Evolutionary conservation across 2,797 vertebrate species (phyloP).

Genomic region (Xiphorhynchus erythropygius): DNA sequence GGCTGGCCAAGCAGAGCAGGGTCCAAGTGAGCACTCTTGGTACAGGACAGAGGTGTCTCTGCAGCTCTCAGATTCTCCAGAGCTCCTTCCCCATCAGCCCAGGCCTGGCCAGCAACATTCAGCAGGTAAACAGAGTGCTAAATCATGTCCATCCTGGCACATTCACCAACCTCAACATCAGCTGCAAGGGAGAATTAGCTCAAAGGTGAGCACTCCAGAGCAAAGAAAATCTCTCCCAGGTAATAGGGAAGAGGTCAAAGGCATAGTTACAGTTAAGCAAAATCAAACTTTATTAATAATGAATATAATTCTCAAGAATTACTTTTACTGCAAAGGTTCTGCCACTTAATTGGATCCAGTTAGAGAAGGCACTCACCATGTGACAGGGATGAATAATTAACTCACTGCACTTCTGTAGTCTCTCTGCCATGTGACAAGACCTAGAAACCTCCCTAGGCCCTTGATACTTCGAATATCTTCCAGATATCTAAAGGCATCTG

Average conservation of each 20-base stretch:
- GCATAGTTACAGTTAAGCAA: not conserved
- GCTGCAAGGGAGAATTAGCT: not conserved
- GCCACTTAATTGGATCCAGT: not conserved
- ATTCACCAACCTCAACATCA: not conserved
- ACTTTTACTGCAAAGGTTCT: not conserved
- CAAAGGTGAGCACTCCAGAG: not conserved
- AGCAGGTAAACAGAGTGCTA: not conserved
- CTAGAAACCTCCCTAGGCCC: not conserved
- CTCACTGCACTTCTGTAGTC: not conserved
- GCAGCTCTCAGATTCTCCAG: not conserved
- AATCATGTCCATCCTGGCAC: not conserved
- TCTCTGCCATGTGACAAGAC: not conserved
- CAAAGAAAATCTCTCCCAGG: not conserved
- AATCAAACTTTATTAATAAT: not conserved
- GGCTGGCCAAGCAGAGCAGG: not conserved
- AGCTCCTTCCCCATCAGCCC: not conserved
- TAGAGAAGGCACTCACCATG: not conserved
- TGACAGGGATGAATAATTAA: not conserved
- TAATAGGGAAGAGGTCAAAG: not conserved
- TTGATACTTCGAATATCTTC: not conserved
- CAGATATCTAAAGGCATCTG: not conserved
- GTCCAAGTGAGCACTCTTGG: fast-evolving
- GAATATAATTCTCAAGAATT: not conserved
- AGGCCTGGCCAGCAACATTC: not conserved
- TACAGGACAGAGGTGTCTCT: not conserved